Conservation (phyloP, 2,113 vertebrate genomes). For the Naja naja region DNA sequence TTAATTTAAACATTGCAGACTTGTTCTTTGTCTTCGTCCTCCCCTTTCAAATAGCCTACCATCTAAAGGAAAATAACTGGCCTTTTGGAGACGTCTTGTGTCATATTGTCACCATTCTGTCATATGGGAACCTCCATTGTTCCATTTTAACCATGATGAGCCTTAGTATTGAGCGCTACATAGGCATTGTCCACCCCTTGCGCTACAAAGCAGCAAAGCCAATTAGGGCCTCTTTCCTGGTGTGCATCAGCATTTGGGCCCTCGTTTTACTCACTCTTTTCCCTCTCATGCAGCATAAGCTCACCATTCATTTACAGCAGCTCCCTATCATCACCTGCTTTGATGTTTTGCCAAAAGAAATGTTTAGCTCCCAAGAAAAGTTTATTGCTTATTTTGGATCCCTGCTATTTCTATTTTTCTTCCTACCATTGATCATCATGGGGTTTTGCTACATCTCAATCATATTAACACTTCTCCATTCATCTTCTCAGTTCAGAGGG, state of each 20-base stretch:
- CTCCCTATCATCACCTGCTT: conserved; percentile 39
- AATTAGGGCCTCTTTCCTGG: not conserved
- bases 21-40: conserved; percentile 30
- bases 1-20: conserved; percentile 33
- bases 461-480: conserved; percentile 41
- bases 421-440: conserved; percentile 12
- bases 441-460: conserved; percentile 49
- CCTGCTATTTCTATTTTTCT: conserved; percentile 37
- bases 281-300: conserved; percentile 21
- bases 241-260: conserved; percentile 25
- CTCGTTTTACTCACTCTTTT: conserved; percentile 38
- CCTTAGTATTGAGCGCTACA: conserved; percentile 41
- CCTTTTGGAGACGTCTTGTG: not conserved
- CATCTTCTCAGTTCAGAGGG: conserved; percentile 8
- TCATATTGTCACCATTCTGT: conserved; percentile 3
- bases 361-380: conserved; percentile 2
- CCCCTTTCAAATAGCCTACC: conserved; percentile 47
- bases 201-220: conserved; percentile 1
- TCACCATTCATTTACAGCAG: not conserved
- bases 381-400: conserved; percentile 36
- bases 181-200: conserved; percentile 25
- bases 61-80: conserved; percentile 16
- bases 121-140: conserved; percentile 47
- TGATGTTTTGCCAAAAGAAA: conserved; percentile 21
- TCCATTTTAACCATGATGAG: conserved; percentile 39